Percentiles rank a stretch among this genome's conserved stretches.
Conservation (phyloP, 1,140 invertebrate species). For the Conus betulinus region DNA sequence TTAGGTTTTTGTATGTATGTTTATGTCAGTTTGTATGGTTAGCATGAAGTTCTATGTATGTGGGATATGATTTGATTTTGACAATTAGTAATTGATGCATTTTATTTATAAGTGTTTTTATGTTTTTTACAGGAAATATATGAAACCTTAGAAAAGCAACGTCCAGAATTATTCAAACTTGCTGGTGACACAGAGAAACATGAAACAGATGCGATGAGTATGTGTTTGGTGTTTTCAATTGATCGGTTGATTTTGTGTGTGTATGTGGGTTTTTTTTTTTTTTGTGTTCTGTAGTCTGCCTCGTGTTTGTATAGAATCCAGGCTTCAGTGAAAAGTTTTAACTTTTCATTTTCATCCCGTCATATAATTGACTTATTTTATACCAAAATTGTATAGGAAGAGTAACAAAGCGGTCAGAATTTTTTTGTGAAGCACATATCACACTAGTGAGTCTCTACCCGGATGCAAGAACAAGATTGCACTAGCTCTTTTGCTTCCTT, state of each 20-base stretch:
- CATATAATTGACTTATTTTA: no score
- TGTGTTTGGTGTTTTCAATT: conserved; percentile 24
- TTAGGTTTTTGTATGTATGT: no score
- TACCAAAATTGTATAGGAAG: no score
- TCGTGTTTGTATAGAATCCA: background rate
- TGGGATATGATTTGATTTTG: no score
- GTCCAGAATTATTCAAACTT: conserved; percentile 86
- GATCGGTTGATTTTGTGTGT: background rate
- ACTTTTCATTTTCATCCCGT: no score
- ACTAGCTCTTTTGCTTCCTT: no score
- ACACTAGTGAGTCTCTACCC: no score
- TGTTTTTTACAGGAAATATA: conserved; percentile 82
- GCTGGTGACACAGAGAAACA: conserved; percentile 87
- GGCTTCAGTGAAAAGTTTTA: background rate
- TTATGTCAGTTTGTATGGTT: no score
- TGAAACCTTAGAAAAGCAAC: conserved; percentile 85
- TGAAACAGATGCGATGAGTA: conserved; percentile 79
- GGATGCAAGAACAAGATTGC: no score
- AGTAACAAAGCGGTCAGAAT: no score
- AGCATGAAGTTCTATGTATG: no score
- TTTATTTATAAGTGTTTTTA: background rate
- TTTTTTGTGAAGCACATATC: no score
- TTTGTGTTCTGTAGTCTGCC: background rate
- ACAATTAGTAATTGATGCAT: background rate
- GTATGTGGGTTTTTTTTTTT: background rate